phyloP scores from a whole-genome alignment of 1,140 invertebrate genomes.

The Zaprionus africanus region DNA sequence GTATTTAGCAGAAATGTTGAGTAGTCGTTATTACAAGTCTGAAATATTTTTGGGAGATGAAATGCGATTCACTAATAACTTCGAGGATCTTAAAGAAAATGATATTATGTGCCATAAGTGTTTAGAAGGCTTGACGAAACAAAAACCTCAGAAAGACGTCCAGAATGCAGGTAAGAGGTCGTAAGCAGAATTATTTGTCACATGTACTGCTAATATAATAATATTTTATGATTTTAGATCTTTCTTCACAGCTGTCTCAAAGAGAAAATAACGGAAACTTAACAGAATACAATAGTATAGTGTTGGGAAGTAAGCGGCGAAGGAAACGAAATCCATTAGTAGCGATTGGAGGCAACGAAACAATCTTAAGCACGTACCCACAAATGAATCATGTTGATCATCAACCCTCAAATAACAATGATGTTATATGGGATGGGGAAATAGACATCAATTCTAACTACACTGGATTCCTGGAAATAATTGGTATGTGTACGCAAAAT shows the following conservation, averaged over 20 bases:
- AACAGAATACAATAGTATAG: constrained; percentile 72
- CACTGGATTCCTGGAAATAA: constrained; percentile 92
- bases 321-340: constrained; percentile 63
- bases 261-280: constrained; percentile 70
- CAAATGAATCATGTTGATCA: constrained; percentile 20
- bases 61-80: constrained; percentile 63
- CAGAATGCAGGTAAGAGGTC: constrained; percentile 29
- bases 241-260: constrained; percentile 31
- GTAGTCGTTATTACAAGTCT: constrained; percentile 86
- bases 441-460: constrained; percentile 91
- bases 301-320: constrained; percentile 66
- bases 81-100: constrained; percentile 62
- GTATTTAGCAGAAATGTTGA: constrained; percentile 93
- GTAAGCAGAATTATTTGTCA: not conserved
- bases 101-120: constrained; percentile 69
- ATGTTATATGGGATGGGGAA: constrained; percentile 87
- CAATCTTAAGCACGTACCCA: constrained; percentile 32
- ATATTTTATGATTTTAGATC: constrained; percentile 29
- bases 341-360: constrained; percentile 30
- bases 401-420: constrained; percentile 20
- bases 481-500: constrained; percentile 85
- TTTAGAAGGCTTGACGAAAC: constrained; percentile 55
- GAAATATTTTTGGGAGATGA: constrained; percentile 90
- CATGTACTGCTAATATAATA: not conserved
- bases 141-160: constrained; percentile 34